Base-by-base conservation (phyloP, 2,888 invertebrate genomes). In the Agrenia bidenticulata region DNA sequence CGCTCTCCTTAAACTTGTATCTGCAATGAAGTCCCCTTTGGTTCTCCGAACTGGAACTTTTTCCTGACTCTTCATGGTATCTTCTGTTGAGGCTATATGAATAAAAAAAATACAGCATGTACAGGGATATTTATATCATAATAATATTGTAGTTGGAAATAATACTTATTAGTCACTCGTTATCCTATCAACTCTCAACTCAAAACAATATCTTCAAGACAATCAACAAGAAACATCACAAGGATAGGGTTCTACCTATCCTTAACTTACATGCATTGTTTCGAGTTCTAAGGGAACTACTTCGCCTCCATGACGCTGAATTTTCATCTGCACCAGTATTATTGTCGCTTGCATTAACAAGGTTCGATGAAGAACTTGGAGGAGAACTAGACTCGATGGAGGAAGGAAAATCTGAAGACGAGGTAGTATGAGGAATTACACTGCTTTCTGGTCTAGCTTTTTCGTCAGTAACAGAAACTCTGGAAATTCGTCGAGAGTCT, bases 1-100 rank as follows among this genome's bases (percentile, higher is more conserved):
- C 53, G 91, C 89, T 80, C 92, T 85, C 80, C 91, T 85, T 68
- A 92, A 82, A 73, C 88, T 85, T 70, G 88, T 86, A 79, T 89
- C 89, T 71, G 67, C 45, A 39, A 69, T 64, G 9, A 69, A 67
- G 62, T 73, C 74, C 63, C 73, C 72, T 24, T 70, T 67, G 7
- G 74, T 76, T 64, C 76, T 61, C 53, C 73, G 64, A 17, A 70
- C 72, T 24, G 70, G 26, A 21, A 65, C 63, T 63, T 70, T 69
- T 55, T 76, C 76, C 50, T 60, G 45, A 21, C 5, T 21, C 15
- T 45, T 45, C 7, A 7, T 45, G 4, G 45, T 45, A 45, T n/a
- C n/a, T 7, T 19, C 45, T 4, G 11, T 11, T 32, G 32, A 32
- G 5, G 32, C 32, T 32, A 32, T n/a, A n/a, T n/a, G 11, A 32